phyloP scores from a whole-genome alignment of 2,888 invertebrate species.

The Gastracanthus pulcherrimus region DNA sequence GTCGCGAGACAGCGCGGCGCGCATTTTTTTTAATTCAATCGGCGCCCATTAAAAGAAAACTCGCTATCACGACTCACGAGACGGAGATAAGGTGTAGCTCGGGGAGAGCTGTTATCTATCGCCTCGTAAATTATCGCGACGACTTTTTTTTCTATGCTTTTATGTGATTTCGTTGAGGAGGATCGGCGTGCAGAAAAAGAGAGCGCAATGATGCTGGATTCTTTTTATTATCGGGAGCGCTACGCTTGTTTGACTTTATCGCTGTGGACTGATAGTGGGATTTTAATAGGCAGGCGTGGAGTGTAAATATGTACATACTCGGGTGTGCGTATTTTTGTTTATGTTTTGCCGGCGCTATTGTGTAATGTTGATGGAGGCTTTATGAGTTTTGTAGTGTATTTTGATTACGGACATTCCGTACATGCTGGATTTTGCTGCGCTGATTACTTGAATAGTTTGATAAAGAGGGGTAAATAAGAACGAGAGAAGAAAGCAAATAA shows the following conservation, averaged over 20 bases:
- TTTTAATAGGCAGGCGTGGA: not conserved
- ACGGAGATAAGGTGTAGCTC: constrained; percentile 22
- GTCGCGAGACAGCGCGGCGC: constrained; percentile 11
- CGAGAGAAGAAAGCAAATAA: too few relatives aligned
- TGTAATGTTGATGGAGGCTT: not conserved
- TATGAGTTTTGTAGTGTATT: too few relatives aligned
- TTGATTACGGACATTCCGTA: not conserved
- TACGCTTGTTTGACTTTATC: constrained; percentile 4
- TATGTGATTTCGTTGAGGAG: constrained; percentile 8
- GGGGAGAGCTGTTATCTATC: constrained; percentile 43
- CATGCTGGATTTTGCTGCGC: not conserved
- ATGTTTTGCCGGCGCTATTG: not conserved
- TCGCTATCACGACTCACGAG: constrained; percentile 46
- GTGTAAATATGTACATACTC: not conserved
- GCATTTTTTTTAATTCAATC: constrained; percentile 49
- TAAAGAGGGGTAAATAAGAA: too few relatives aligned
- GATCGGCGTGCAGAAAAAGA: constrained; percentile 7
- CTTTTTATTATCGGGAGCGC: not conserved
- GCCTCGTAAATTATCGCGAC: constrained; percentile 35
- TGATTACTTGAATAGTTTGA: not conserved
- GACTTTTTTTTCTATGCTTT: constrained; percentile 20
- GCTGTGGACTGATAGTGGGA: not conserved
- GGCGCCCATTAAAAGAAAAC: constrained; percentile 33
- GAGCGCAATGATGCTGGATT: constrained; percentile 19
- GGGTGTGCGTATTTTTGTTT: not conserved